Evolutionary conservation across 1,140 invertebrate genomes (phyloP).

Genomic region (Heliconius congener): DNA sequence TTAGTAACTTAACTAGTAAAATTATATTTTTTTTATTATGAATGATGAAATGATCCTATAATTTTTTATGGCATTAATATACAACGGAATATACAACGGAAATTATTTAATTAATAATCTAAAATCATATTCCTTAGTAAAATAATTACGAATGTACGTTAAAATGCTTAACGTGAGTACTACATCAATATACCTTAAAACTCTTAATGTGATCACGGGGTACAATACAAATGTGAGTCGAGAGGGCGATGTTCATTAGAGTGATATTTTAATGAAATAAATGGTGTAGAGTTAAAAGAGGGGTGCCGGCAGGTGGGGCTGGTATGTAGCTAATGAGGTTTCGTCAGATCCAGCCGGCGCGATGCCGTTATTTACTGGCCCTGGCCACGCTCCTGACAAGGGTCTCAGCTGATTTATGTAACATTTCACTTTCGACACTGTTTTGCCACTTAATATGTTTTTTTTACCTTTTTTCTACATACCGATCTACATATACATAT

Average conservation of each 20-base stretch:
- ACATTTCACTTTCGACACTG: conserved; percentile 67
- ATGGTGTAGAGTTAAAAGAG: conserved; percentile 31
- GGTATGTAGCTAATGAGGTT: conserved; percentile 46
- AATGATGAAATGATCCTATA: no score
- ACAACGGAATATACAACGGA: background rate
- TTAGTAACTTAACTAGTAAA: no score
- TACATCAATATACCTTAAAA: conserved; percentile 3
- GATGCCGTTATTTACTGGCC: conserved; percentile 63
- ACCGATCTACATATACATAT: background rate
- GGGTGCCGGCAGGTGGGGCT: conserved; percentile 33
- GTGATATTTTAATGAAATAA: conserved; percentile 42
- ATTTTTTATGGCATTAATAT: background rate
- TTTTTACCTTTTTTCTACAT: conserved; percentile 27
- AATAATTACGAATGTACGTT: conserved; percentile 11
- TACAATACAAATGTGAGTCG: conserved; percentile 22
- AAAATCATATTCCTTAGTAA: background rate
- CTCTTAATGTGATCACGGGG: conserved; percentile 14
- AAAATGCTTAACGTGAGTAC: conserved; percentile 3
- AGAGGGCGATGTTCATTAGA: conserved; percentile 32
- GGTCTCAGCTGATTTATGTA: conserved; percentile 72
- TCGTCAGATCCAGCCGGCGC: conserved; percentile 54
- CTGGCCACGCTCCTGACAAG: conserved; percentile 56
- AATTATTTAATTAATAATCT: background rate
- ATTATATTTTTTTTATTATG: no score
- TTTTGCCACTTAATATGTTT: conserved; percentile 54